These are phyloP conservation scores for Resseliella maxima DNA, from an alignment of 2,888 invertebrate genomes.

Conservation along the genomic window DNA sequence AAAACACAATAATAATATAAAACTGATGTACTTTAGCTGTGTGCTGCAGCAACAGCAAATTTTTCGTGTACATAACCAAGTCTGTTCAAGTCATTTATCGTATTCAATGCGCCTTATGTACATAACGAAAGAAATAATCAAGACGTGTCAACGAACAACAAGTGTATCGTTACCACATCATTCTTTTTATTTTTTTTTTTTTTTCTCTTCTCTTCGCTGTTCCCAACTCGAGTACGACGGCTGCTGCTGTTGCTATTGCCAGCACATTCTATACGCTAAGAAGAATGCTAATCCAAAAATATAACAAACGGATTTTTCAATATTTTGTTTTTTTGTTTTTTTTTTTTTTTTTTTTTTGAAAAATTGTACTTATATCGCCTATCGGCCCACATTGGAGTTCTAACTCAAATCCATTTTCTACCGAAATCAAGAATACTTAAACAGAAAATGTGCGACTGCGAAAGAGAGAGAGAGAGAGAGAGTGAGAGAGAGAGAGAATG, in stretches of 20 bases:
- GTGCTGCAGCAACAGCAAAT: constrained; percentile 40
- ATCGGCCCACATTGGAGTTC: background rate
- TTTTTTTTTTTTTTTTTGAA: background rate
- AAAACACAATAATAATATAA: background rate
- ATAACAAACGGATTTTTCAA: background rate
- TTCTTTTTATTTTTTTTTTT: constrained; percentile 7
- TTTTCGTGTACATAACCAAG: constrained; percentile 10
- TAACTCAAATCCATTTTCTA: background rate
- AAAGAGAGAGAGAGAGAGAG: no score
- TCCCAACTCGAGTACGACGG: background rate
- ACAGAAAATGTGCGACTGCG: background rate
- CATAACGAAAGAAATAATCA: background rate
- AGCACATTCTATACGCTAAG: background rate
- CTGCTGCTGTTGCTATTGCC: background rate
- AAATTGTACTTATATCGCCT: background rate
- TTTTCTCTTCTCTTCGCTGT: background rate
- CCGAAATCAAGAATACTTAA: background rate
- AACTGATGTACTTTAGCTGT: background rate
- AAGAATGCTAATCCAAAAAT: constrained; percentile 24
- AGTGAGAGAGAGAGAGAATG: no score
- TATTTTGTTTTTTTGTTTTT: no score
- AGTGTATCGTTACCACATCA: constrained; percentile 52
- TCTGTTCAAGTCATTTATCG: constrained; percentile 48
- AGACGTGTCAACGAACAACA: constrained; percentile 55
- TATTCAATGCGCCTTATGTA: constrained; percentile 16